A percentile compares a stretch with the other conserved stretches of the same genome.
Conservation (phyloP, 2,888 invertebrate genomes). For the Argyra leucocephala region DNA sequence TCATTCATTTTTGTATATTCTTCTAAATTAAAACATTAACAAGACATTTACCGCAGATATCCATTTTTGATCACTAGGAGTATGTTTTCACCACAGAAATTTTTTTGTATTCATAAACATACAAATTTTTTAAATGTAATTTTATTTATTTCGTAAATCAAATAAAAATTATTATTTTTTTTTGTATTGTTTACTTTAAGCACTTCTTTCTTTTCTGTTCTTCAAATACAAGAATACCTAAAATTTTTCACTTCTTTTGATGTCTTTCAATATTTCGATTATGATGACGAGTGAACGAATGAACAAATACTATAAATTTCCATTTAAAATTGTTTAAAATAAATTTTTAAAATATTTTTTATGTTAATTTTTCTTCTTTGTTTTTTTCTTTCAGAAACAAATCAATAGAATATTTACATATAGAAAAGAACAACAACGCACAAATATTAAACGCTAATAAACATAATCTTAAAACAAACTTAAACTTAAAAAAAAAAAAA, state of each 20-base stretch:
- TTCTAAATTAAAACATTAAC: not conserved
- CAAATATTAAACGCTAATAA: constrained; percentile 3
- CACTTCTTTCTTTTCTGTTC: too few relatives aligned
- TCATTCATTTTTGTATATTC: not conserved
- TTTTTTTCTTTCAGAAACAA: not conserved
- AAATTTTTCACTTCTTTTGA: too few relatives aligned
- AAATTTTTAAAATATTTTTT: not conserved
- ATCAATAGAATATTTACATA: not conserved
- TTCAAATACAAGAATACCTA: too few relatives aligned
- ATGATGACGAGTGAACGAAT: too few relatives aligned
- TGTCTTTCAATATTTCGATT: too few relatives aligned
- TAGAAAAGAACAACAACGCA: not conserved
- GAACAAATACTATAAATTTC: too few relatives aligned
- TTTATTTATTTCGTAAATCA: too few relatives aligned
- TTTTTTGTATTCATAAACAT: too few relatives aligned
- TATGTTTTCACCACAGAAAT: not conserved
- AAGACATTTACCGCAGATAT: not conserved
- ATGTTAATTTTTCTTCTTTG: not conserved
- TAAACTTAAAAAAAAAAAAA: not conserved
- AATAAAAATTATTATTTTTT: too few relatives aligned
- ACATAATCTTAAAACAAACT: not conserved
- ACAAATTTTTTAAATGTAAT: too few relatives aligned
- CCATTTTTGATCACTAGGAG: not conserved
- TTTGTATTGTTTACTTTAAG: too few relatives aligned
- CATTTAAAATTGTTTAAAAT: not conserved